Conservation (phyloP, 2,113 vertebrate genomes). For the Dunckerocampus dactyliophorus region DNA sequence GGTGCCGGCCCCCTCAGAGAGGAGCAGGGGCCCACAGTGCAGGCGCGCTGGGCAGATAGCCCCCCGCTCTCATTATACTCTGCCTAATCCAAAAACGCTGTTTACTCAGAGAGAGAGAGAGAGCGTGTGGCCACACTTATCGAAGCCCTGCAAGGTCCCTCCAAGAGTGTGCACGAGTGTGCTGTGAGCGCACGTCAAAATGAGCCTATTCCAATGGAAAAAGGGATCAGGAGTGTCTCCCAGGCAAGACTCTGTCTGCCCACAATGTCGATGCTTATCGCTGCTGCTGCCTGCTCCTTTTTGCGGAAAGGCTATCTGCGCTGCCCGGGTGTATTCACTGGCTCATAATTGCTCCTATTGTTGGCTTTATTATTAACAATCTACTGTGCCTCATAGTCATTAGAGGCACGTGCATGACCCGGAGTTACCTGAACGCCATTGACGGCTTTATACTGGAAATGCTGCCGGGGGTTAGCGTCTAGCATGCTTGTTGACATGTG, state of each 20-base stretch:
- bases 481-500: too few relatives aligned
- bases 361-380: slow-evolving; percentile 22
- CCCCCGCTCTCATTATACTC: slow-evolving; percentile 76
- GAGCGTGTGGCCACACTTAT: slow-evolving; percentile 61
- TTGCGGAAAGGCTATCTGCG: slow-evolving; percentile 63
- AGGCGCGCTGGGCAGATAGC: slow-evolving; percentile 76
- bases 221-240: slow-evolving; percentile 67
- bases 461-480: too few relatives aligned
- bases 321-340: slow-evolving; percentile 50
- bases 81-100: slow-evolving; percentile 75
- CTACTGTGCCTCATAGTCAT: not conserved
- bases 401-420: not conserved
- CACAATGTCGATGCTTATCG: slow-evolving; percentile 71
- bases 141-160: slow-evolving; percentile 63
- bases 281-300: slow-evolving; percentile 50
- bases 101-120: slow-evolving; percentile 69
- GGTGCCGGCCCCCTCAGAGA: slow-evolving; percentile 80
- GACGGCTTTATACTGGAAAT: not conserved
- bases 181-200: slow-evolving; percentile 52
- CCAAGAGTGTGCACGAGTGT: slow-evolving; percentile 37
- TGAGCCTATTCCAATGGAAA: slow-evolving; percentile 71
- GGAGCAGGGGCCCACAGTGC: slow-evolving; percentile 84
- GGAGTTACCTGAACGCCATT: not conserved
- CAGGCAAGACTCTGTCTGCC: slow-evolving; percentile 64
- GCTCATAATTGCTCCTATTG: slow-evolving; percentile 55